A percentile compares a stretch with the other conserved stretches of the same genome.
Evolutionary conservation across 2,888 invertebrate species (phyloP).

Genomic region (Cabera pusaria): DNA sequence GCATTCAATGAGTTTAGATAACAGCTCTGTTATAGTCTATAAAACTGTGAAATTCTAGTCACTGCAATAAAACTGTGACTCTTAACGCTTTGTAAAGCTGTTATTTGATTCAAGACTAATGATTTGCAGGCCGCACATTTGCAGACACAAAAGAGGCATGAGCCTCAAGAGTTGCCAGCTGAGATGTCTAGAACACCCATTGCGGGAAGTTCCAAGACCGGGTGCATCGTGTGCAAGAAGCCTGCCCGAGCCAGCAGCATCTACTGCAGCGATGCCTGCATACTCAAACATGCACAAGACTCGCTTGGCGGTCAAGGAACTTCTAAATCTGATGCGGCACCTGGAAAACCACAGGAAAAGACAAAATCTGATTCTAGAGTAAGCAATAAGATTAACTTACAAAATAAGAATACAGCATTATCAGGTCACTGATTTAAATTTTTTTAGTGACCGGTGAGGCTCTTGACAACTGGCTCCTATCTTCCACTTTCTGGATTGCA

Average conservation of each 20-base stretch:
- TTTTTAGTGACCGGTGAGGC: no score
- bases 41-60: no score
- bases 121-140: conserved; percentile 8
- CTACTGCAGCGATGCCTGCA: conserved; percentile 95
- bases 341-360: conserved; percentile 57
- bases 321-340: conserved; percentile 46
- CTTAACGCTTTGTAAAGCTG: no score
- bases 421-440: no score
- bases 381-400: no score
- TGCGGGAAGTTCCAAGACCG: conserved; percentile 57
- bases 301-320: conserved; percentile 64
- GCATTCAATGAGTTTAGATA: conserved; percentile 14
- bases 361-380: conserved; percentile 68
- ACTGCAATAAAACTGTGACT: no score
- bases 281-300: conserved; percentile 92
- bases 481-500: no score
- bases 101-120: no score
- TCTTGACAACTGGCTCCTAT: no score
- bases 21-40: no score
- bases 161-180: conserved; percentile 12
- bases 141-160: conserved; percentile 38
- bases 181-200: conserved; percentile 23
- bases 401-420: no score
- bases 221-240: conserved; percentile 91
- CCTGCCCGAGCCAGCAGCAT: conserved; percentile 91